Evolutionary conservation across 1,140 invertebrate genomes (phyloP), one percentile per base, ranked within the genome.

Genomic region (Macrobrachium rosenbergii): DNA sequence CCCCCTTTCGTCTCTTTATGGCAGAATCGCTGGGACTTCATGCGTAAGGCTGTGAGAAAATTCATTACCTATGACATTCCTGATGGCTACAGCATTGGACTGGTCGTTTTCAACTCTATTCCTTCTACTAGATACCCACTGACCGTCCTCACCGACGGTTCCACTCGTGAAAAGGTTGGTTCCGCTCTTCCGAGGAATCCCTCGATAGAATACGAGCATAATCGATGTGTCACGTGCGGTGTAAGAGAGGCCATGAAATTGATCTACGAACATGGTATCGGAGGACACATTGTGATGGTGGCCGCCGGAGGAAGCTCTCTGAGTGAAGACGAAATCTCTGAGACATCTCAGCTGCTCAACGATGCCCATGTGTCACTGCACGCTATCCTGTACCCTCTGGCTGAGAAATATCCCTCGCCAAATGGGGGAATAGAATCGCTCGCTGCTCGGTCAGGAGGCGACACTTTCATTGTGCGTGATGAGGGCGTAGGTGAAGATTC

Each of bases 21-120:
- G 14, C 88, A 93, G 90, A 94, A 94, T 90, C 93, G 93, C 45
- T 94, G 94, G 94, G 93, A 92, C 86, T 94, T 93, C 90, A 90
- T 94, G 64, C 91, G 94, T 67, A 91, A 92, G 59, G 94, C 94
- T 7, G 92, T 94, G 85, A 91, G 94, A 63, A 94, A 94, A 89
- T 93, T 94, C 91, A 92, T 93, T 21, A 92, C 93, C 0, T 90
- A 89, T 43, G 90, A 90, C 81, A 83, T 89, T 23, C 88, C 90
- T 14, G 89, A 88, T 43, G 91, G 91, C 60, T 90, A 90, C 87
- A 90, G 90, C 80, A 89, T 91, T 81, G 91, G 91, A 11, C 89
- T 90, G 62, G 87, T 89, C 17, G 88, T 89, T n/a, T 90, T 88
- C 78, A 88, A 88, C 83, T 83, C 81, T 14, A 67, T 63, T 21